These are phyloP conservation scores for Ctenoplectra terminalis DNA, from an alignment of 1,140 invertebrate genomes.

Conservation along the genomic window DNA sequence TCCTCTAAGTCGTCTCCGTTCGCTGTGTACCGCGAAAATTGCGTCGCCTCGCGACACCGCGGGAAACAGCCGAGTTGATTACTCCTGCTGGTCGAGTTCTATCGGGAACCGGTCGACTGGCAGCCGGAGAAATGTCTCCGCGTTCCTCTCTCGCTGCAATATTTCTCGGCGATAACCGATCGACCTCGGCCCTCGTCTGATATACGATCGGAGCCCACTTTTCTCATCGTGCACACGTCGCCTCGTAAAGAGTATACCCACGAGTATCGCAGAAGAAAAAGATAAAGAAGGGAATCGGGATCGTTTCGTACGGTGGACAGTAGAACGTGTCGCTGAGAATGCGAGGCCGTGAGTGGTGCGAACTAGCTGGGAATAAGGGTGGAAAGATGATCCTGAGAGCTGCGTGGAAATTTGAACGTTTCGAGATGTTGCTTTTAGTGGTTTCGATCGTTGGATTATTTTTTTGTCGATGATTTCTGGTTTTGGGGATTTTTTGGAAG, in stretches of 20 bases:
- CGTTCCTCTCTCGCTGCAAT: slow-evolving; percentile 28
- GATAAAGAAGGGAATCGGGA: slow-evolving; percentile 22
- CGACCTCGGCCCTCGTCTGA: slow-evolving; percentile 12
- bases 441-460: too few species aligned
- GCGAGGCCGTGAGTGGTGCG: neutral
- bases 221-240: slow-evolving; percentile 62
- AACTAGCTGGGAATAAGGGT: too few species aligned
- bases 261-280: slow-evolving; percentile 26
- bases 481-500: too few species aligned
- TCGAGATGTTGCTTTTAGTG: too few species aligned
- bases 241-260: slow-evolving; percentile 58
- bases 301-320: slow-evolving; percentile 1
- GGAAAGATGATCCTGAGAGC: neutral
- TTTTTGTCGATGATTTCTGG: too few species aligned
- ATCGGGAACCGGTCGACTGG: slow-evolving; percentile 43
- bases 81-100: slow-evolving; percentile 22
- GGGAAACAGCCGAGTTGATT: slow-evolving; percentile 9
- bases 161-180: slow-evolving; percentile 63
- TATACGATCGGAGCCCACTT: slow-evolving; percentile 51
- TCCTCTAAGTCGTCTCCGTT: neutral
- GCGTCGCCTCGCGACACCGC: neutral
- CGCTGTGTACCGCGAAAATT: neutral
- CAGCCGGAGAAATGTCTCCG: slow-evolving; percentile 32
- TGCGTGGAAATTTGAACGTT: too few species aligned
- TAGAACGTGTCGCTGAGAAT: neutral